Percentiles rank a stretch among this genome's conserved stretches.
phyloP scores from a whole-genome alignment of 2,888 invertebrate species.

The Rotaria magnacalcarata region DNA sequence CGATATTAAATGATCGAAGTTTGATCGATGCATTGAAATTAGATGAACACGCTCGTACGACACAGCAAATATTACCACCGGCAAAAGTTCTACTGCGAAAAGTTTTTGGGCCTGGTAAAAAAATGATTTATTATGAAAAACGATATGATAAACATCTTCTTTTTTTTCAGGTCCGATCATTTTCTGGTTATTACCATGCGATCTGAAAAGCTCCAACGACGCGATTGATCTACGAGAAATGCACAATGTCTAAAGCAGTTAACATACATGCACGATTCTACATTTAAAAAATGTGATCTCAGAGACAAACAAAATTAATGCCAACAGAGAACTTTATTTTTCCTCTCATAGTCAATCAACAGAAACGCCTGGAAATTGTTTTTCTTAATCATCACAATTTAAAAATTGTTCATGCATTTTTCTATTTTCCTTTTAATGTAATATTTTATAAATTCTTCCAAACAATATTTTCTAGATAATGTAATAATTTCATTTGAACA shows the following conservation, averaged over 20 bases:
- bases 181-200: conserved; percentile 3
- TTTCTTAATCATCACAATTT: not conserved
- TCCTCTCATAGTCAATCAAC: no score
- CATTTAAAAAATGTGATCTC: not conserved
- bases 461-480: not conserved
- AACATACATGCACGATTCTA: not conserved
- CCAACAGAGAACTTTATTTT: not conserved
- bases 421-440: not conserved
- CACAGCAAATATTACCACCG: not conserved
- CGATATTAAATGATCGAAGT: conserved; percentile 3
- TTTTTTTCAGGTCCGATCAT: not conserved
- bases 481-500: not conserved
- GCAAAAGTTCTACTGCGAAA: not conserved
- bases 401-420: not conserved
- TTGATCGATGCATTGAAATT: conserved; percentile 37
- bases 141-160: not conserved
- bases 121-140: no score
- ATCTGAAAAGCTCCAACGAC: not conserved
- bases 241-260: not conserved
- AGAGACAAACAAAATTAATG: not conserved
- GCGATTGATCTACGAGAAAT: not conserved
- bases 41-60: not conserved
- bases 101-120: conserved; percentile 2
- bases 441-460: not conserved
- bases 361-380: not conserved